These are phyloP conservation scores for Clepsis dumicolana DNA, from an alignment of 2,888 invertebrate genomes.

Conservation along the genomic window DNA sequence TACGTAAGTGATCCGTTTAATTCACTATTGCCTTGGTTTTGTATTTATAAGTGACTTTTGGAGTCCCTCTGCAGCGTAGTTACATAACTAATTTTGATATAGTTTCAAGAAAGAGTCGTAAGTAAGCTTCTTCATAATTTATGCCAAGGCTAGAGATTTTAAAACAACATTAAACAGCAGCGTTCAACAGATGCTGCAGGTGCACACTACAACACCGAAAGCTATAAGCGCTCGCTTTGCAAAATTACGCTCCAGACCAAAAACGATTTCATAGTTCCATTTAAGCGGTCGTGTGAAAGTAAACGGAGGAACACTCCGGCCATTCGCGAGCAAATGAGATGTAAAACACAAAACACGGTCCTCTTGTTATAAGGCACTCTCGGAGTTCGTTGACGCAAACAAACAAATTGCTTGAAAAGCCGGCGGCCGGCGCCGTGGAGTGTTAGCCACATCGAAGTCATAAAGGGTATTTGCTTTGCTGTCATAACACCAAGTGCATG, in stretches of 20 bases:
- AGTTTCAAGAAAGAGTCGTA: too few relatives aligned
- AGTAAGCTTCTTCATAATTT: too few relatives aligned
- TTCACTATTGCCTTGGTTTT: too few relatives aligned
- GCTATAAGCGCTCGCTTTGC: slow-evolving; percentile 1
- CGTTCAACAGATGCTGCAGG: background rate
- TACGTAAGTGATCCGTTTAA: too few relatives aligned
- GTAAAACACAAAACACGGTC: slow-evolving; percentile 47
- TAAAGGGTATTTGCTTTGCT: background rate
- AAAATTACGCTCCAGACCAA: slow-evolving; percentile 16
- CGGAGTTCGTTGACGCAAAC: slow-evolving; percentile 22
- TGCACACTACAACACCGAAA: background rate
- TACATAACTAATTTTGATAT: too few relatives aligned
- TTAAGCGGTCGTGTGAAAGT: slow-evolving; percentile 37
- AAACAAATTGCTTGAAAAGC: slow-evolving; percentile 10
- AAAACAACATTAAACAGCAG: background rate
- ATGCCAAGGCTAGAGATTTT: too few relatives aligned
- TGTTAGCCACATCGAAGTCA: slow-evolving; percentile 1
- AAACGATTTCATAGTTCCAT: slow-evolving; percentile 32
- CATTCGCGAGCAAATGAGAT: slow-evolving; percentile 47
- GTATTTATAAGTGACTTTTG: too few relatives aligned
- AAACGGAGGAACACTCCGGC: slow-evolving; percentile 37
- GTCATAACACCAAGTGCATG: background rate
- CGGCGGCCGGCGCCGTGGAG: background rate
- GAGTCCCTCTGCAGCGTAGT: too few relatives aligned
- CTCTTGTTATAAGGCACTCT: slow-evolving; percentile 44